Evolutionary conservation across 2,797 vertebrate genomes (phyloP), one percentile per base, ranked within the genome.

Genomic region (Mergus octosetaceus): DNA sequence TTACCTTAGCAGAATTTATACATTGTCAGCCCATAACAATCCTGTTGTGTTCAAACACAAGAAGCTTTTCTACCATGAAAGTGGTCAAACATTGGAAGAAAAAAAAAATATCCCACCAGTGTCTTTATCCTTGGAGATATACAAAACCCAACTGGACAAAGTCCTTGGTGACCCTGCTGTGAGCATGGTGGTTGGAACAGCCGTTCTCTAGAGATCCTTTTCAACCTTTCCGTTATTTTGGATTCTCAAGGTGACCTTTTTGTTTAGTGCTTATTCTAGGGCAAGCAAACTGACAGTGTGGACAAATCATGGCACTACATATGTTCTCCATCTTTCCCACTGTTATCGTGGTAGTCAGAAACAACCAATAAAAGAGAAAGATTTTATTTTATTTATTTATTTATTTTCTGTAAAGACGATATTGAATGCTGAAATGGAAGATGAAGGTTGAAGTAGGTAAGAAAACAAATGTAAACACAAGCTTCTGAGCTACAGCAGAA

Each of bases 11-110:
- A 74, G 24, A 89, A 76, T 64, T 68, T 18, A 3, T 53, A 28
- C 0, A 0, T 57, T 65, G 20, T 38, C 51, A 68, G 11, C 7
- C n/a, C 4, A 1, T 91, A 87, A 72, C 0, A 3, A 45, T 57
- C 22, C 25, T 56, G 6, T 47, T 13, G 32, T 15, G 27, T 75
- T 71, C 75, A 69, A 68, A 41, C 1, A 1, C 30, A 56, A 72
- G 25, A 41, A 75, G 9, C 2, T 85, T 72, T 87, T 89, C 18
- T 76, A 8, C 13, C 5, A 20, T 47, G 6, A 74, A 18, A 4
- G 2, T 41, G 25, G 41, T 81, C 15, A 69, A 54, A 54, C 17
- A 68, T 3, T 54, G 20, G 17, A 69, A 74, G 49, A 1, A 71
- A 1, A 69, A 69, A 74, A 1, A 71, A 1, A 36, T 34, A 20